Evolutionary conservation across 2,113 vertebrate genomes (phyloP), one percentile per base, ranked within the genome.

Genomic region (Chloroceryle aenea): DNA sequence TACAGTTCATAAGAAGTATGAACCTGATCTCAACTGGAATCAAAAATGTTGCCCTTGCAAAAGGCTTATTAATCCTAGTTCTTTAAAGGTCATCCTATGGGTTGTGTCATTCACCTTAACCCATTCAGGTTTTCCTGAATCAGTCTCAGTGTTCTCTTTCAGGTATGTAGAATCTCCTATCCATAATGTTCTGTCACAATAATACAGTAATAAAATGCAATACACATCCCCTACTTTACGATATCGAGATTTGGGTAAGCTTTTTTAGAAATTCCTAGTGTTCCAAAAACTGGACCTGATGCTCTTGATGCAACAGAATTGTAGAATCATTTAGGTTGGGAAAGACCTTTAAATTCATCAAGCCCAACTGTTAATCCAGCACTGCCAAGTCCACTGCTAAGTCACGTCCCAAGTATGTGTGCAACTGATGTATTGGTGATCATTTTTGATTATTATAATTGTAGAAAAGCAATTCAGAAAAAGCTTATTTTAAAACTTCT

Each of bases 181-280:
- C 19, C 15, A 61, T 19, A 71, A 6, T 53, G 12, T 81, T 74
- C 7, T 89, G 56, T n/a, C 48, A 52, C 4, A 52, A 7, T 74
- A 53, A 52, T 42, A 16, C 4, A 23, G 16, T 23, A 74, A 14
- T 81, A 76, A 87, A 80, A 68, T 50, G 22, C 0, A 6, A 29
- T 8, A 14, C 16, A 10, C 1, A 1, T 55, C 4, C 8, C 16
- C 8, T 21, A 2, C 36, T 75, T 79, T 88, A 36, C 2, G 2
- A 52, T 12, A 43, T 36, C 84, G 4, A 2, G 1, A 21, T 56
- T 23, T 13, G 3, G 26, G 7, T 30, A 94, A 36, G 32, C 38
- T 55, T 69, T 40, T 81, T 81, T 20, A 74, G 40, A 83, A 88
- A 21, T 53, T 53, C 18, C 32, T 12, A 4, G 10, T 61, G 6